Evolutionary conservation across 2,797 vertebrate species (phyloP).

Genomic region (Hippopotamyrus pictus): DNA sequence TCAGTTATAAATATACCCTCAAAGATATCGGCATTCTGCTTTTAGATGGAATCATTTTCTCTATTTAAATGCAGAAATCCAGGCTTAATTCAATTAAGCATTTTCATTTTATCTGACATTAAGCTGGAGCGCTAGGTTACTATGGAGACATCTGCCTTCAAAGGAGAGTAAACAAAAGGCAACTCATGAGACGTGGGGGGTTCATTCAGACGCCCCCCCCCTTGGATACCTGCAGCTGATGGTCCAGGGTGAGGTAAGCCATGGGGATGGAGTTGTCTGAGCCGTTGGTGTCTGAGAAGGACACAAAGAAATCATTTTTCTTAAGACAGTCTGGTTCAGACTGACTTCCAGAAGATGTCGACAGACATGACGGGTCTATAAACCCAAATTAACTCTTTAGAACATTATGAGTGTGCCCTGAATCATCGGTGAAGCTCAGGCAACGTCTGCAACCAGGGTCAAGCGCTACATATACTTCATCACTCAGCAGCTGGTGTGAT

Average conservation of each 20-base stretch:
- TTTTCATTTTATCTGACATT: background rate
- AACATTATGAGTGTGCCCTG: background rate
- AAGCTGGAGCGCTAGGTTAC: background rate
- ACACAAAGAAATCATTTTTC: background rate
- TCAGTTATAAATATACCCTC: slow-evolving; percentile 38
- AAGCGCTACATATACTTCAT: background rate
- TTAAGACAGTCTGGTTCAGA: background rate
- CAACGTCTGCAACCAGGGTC: slow-evolving; percentile 28
- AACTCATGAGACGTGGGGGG: background rate
- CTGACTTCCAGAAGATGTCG: slow-evolving; percentile 1
- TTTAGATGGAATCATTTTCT: slow-evolving; percentile 41
- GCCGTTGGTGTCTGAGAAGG: slow-evolving; percentile 82
- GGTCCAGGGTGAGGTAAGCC: slow-evolving; percentile 97
- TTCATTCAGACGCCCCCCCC: background rate
- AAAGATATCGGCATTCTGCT: slow-evolving; percentile 39
- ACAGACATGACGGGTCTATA: slow-evolving; percentile 14
- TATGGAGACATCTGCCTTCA: background rate
- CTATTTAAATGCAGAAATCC: slow-evolving; percentile 32
- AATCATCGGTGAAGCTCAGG: slow-evolving; percentile 32
- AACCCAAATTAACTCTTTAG: slow-evolving; percentile 19
- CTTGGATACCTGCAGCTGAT: slow-evolving; percentile 86
- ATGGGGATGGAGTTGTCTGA: slow-evolving; percentile 99
- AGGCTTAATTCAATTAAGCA: slow-evolving; percentile 18
- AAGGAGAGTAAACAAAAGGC: background rate
- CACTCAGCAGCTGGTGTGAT: background rate